phyloP scores from a whole-genome alignment of 2,888 invertebrate genomes.

The Himalopsyche kuldschensis region DNA sequence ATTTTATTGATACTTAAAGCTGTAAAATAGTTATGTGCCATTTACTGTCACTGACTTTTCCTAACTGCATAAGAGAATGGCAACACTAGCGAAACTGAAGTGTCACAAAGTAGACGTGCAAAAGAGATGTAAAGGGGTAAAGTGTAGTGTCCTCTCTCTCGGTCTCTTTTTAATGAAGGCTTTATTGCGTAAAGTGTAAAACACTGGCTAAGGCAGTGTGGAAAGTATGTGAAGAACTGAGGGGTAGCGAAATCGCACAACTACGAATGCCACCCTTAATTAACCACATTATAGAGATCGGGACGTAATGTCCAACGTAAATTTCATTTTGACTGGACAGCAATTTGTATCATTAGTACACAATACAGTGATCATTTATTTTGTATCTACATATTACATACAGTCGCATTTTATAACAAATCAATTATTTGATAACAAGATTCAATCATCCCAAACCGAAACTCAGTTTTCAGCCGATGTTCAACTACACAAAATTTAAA shows the following conservation, averaged over 20 bases:
- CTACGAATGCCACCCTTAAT: not conserved
- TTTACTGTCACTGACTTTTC: not conserved
- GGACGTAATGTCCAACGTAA: not conserved
- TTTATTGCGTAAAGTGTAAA: slow-evolving; percentile 33
- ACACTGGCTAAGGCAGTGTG: slow-evolving; percentile 1
- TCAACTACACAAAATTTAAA: too few species aligned
- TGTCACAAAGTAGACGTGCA: slow-evolving; percentile 17
- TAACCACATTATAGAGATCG: not conserved
- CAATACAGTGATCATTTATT: not conserved
- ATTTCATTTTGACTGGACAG: not conserved
- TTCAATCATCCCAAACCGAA: too few species aligned
- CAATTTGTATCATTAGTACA: not conserved
- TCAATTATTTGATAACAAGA: not conserved
- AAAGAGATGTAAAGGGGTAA: slow-evolving; percentile 15
- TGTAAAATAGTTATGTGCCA: not conserved
- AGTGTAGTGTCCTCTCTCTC: slow-evolving; percentile 2
- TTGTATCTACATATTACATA: not conserved
- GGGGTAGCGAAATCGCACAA: not conserved
- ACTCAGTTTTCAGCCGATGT: too few species aligned
- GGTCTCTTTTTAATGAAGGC: slow-evolving; percentile 32
- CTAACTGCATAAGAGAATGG: slow-evolving; percentile 20
- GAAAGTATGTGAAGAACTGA: not conserved
- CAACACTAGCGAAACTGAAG: slow-evolving; percentile 17
- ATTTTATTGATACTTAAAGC: too few species aligned
- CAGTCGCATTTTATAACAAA: not conserved